Evolutionary conservation across 2,113 vertebrate genomes (phyloP).

Genomic region (Sclerurus mexicanus): DNA sequence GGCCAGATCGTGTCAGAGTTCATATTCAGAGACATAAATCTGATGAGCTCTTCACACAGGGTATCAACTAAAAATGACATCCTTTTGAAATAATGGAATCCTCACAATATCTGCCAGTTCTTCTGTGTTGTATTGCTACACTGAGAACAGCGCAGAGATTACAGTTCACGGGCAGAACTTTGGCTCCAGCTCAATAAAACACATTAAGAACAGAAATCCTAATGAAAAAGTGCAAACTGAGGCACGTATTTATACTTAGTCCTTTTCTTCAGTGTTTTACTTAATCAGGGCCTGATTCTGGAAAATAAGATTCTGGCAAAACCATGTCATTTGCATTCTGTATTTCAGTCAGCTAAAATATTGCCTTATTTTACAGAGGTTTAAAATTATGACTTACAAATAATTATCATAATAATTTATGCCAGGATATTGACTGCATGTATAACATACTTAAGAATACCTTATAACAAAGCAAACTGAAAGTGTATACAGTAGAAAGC

Average conservation of each 20-base stretch:
- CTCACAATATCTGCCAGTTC: not conserved
- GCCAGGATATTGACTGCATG: not conserved
- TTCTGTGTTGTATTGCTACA: not conserved
- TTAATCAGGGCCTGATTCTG: not conserved
- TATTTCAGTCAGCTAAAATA: not conserved
- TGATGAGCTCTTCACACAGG: not conserved
- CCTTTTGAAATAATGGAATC: not conserved
- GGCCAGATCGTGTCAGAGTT: not conserved
- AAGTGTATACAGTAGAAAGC: not conserved
- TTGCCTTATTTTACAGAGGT: not conserved
- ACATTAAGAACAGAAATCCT: not conserved
- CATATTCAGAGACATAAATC: not conserved
- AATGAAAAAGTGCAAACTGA: not conserved
- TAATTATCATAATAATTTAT: constrained; percentile 18
- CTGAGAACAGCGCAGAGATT: not conserved
- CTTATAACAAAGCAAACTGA: constrained; percentile 22
- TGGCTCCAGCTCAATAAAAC: not conserved
- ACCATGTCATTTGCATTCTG: not conserved
- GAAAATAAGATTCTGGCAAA: not conserved
- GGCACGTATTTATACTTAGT: not conserved
- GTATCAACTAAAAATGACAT: not conserved
- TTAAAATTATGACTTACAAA: constrained; percentile 30
- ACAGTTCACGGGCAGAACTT: not conserved
- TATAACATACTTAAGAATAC: constrained; percentile 10
- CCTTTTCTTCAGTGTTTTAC: not conserved